These are phyloP conservation scores for Anoplopoma fimbria DNA, from an alignment of 2,113 vertebrate genomes.

Conservation along the genomic window DNA sequence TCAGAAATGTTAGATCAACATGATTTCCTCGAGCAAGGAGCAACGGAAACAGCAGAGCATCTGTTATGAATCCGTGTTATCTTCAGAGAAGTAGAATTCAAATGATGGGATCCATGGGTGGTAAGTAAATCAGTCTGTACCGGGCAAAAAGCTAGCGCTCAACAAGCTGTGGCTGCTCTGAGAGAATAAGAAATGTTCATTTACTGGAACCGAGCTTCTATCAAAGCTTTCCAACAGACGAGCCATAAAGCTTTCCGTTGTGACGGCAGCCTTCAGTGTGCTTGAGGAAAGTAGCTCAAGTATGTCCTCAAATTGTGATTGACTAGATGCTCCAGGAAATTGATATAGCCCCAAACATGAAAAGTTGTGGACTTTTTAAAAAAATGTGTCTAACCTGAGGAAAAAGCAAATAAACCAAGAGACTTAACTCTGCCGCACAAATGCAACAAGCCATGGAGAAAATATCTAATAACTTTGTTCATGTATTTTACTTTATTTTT, in stretches of 20 bases:
- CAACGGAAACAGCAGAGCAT: conserved; percentile 38
- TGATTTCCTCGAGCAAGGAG: conserved; percentile 38
- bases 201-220: conserved; percentile 52
- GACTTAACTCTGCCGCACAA: conserved; percentile 21
- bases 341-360: background rate
- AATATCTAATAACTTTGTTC: conserved; percentile 47
- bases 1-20: conserved; percentile 43
- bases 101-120: conserved; percentile 53
- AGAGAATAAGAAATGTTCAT: conserved; percentile 60
- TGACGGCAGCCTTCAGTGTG: conserved; percentile 42
- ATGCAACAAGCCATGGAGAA: conserved; percentile 53
- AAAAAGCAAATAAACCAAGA: conserved; percentile 55
- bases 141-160: conserved; percentile 49
- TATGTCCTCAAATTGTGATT: conserved; percentile 40
- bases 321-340: conserved; percentile 45
- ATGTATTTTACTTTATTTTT: conserved; percentile 33
- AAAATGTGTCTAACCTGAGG: conserved; percentile 38
- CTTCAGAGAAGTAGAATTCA: conserved; percentile 43
- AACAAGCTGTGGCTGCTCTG: conserved; percentile 59
- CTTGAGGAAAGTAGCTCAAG: conserved; percentile 44
- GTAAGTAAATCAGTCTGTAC: conserved; percentile 50
- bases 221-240: conserved; percentile 53
- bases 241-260: conserved; percentile 33
- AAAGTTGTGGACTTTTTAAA: conserved; percentile 47
- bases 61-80: conserved; percentile 47